A percentile compares a stretch with the other conserved stretches of the same genome.
Conservation (phyloP, 2,113 vertebrate genomes). For the Dipodomys merriami region DNA sequence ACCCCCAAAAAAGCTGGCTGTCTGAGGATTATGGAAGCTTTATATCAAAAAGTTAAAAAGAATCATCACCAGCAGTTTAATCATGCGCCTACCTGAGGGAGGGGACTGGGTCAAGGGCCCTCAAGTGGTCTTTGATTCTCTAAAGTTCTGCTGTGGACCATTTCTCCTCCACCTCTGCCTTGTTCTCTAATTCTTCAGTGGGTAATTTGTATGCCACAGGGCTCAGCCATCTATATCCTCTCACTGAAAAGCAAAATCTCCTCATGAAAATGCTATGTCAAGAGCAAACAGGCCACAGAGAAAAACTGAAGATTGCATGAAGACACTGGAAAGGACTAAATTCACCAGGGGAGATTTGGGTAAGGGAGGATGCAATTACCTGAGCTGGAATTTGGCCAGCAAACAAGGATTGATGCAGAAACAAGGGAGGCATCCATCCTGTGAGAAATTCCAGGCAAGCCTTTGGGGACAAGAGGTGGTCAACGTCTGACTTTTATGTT, state of each 20-base stretch:
- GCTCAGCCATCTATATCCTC: not conserved
- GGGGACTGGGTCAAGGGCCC: no score
- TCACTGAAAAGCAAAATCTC: not conserved
- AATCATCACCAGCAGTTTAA: not conserved
- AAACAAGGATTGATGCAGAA: constrained; percentile 42
- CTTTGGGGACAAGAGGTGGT: not conserved
- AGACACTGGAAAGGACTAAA: not conserved
- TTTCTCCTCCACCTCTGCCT: no score
- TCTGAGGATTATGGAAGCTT: not conserved
- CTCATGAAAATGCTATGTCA: constrained; percentile 38
- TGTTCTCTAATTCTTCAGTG: not conserved
- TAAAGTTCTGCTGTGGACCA: not conserved
- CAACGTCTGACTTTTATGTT: not conserved
- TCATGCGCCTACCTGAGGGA: not conserved
- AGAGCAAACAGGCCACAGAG: constrained; percentile 6
- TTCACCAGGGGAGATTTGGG: constrained; percentile 8
- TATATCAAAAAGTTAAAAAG: not conserved
- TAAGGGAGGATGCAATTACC: constrained; percentile 32
- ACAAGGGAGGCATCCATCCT: not conserved
- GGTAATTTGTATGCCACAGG: not conserved
- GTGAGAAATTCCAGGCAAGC: constrained; percentile 9
- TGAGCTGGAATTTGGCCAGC: constrained; percentile 26
- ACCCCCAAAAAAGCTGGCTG: not conserved
- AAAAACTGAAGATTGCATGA: not conserved
- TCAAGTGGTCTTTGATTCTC: not conserved